Base-by-base conservation (phyloP, 2,888 invertebrate genomes). In the Meandrusa payeni region DNA sequence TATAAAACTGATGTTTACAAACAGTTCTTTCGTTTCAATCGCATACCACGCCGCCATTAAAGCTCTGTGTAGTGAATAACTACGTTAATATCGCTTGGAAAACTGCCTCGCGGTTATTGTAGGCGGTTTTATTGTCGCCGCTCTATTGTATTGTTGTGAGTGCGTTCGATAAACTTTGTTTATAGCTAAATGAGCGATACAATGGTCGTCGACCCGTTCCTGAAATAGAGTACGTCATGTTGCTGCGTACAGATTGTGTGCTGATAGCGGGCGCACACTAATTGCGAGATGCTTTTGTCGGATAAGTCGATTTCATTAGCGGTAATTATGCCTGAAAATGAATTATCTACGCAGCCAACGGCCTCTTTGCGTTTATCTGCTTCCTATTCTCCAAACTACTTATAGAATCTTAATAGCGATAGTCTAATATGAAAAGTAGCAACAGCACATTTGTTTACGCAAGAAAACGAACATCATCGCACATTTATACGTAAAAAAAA, bases 121-220 rank as follows among this genome's bases (percentile, higher is more conserved):
- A 56, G 62, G 58, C 65, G 60, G 66, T 64, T 74, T 77, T 76
- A 77, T 74, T 77, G 71, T 78, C 72, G 70, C 56, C 64, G 61
- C 60, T 64, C 74, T 68, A 77, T 81, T 77, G 79, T 81, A 64
- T 72, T 60, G 61, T 62, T 59, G 61, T 64, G 64, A 64, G 58
- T 69, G 62, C 76, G 81, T 79, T 77, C 82, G 79, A 82, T 85
- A 85, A 82, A 82, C 80, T 77, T 81, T 83, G 82, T 81, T 82
- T 82, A 76, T 76, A 70, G 77, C 76, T 74, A 82, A 82, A 82
- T 76, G 81, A 76, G 77, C 80, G 80, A 78, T 80, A 80, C 69
- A 58, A 57, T 58, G 83, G 71, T 57, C 76, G 61, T 74, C 74
- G 78, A 80, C 76, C 78, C 55, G 61, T 55, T 62, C 61, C 69